Base-by-base conservation (phyloP, 2,888 invertebrate species). In the Herminia tarsipennalis region DNA sequence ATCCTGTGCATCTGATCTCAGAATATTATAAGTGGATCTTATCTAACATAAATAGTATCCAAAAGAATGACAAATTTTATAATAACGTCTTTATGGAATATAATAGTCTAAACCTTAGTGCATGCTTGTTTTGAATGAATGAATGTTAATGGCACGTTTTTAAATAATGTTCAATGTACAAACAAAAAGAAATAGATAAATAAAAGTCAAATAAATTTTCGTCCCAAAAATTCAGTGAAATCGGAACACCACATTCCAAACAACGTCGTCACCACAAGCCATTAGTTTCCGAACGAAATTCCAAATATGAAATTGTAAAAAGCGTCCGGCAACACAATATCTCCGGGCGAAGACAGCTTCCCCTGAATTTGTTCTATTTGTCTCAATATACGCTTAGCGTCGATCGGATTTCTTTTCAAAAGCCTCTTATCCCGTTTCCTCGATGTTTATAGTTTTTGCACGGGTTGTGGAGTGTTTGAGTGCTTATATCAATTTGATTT, bases 361-460 rank as follows among this genome's bases (percentile, higher is more conserved):
- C 56, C 54, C 68, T 62, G 73, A 74, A 77, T 81, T 76, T 76
- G 58, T 69, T 61, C 57, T 71, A 69, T 70, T 76, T 79, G 81
- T 78, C 72, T 73, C 76, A 63, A 67, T 74, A 70, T 70, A 73
- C 70, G 66, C 68, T 66, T 66, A 61, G 70, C 70, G 73, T 79
- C 70, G 68, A 74, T 72, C 74, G 78, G 78, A 75, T 74, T 75
- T 67, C 53, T 56, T 63, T 40, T 56, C 42, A 57, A 72, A 78
- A 78, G 78, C 80, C 70, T 74, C 75, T 79, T 78, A 81, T 73
- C 70, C 71, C 49, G 68, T 72, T 74, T 70, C 58, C 64, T 61
- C 54, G 17, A 25, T 57, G 57, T 66, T 66, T 68, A 59, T 64
- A 60, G 58, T 67, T 60, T 63, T 62, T 54, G 37, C 43, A 34